A percentile compares a stretch with the other conserved stretches of the same genome.
Conservation (phyloP, 2,797 vertebrate genomes). For the Coregonus sp. region DNA sequence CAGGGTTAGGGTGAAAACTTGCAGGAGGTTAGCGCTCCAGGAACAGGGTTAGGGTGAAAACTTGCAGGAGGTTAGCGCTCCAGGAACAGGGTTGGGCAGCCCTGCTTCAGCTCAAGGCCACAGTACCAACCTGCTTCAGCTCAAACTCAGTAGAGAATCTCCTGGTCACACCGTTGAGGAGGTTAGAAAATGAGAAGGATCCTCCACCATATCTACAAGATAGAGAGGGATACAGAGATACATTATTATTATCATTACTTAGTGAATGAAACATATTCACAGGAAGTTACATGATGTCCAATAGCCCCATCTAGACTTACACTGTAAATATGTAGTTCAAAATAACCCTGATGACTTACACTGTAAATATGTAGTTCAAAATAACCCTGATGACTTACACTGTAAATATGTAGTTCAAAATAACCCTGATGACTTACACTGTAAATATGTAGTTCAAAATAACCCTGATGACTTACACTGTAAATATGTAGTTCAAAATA, state of each 20-base stretch:
- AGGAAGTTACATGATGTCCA: background rate
- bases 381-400: too few relatives aligned
- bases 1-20: too few relatives aligned
- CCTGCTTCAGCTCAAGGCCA: background rate
- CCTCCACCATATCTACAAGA: slow-evolving; percentile 80
- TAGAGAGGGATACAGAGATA: background rate
- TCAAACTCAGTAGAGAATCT: slow-evolving; percentile 86
- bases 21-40: too few relatives aligned
- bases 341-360: slow-evolving; percentile 74
- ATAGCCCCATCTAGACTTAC: slow-evolving; percentile 73
- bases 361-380: too few relatives aligned
- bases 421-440: too few relatives aligned
- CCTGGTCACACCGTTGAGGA: slow-evolving; percentile 78
- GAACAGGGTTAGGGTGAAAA: too few relatives aligned
- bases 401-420: too few relatives aligned
- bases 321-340: slow-evolving; percentile 80
- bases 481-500: too few relatives aligned
- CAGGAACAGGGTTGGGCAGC: background rate
- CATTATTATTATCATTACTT: background rate
- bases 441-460: too few relatives aligned
- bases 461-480: too few relatives aligned
- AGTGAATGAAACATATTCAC: background rate
- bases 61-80: too few relatives aligned
- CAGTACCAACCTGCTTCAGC: slow-evolving; percentile 82
- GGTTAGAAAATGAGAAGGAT: slow-evolving; percentile 84